Percentiles rank a stretch among this genome's conserved stretches.
Conservation (phyloP, 2,888 invertebrate species). For the Agriopis aurantiaria region DNA sequence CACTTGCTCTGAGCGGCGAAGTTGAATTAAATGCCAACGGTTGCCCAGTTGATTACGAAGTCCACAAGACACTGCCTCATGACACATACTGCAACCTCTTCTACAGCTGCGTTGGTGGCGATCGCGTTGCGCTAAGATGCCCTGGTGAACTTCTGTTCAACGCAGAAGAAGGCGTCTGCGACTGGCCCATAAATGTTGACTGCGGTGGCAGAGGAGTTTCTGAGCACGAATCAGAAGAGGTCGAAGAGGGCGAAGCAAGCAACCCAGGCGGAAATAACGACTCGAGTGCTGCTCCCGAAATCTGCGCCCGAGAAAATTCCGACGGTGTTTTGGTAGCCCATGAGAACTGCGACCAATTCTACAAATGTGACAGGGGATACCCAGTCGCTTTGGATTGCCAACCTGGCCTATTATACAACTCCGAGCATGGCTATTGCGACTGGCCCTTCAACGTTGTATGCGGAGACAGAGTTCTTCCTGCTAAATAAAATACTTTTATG, state of each 20-base stretch:
- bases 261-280: conserved; percentile 30
- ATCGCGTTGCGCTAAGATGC: conserved; percentile 20
- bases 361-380: conserved; percentile 35
- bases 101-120: conserved; percentile 34
- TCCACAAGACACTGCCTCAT: conserved; percentile 26
- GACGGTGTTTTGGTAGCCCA: conserved; percentile 43
- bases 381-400: conserved; percentile 38
- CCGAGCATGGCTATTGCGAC: conserved; percentile 34
- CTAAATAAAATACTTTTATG: not conserved
- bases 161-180: conserved; percentile 27
- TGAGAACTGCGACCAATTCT: conserved; percentile 45
- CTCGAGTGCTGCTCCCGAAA: conserved; percentile 32
- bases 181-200: conserved; percentile 39
- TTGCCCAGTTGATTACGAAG: conserved; percentile 29
- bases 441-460: conserved; percentile 45
- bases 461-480: conserved; percentile 25
- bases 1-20: conserved; percentile 8
- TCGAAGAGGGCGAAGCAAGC: conserved; percentile 2
- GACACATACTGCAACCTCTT: conserved; percentile 38
- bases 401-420: conserved; percentile 38
- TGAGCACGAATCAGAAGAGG: conserved; percentile 17
- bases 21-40: conserved; percentile 26
- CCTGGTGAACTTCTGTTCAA: conserved; percentile 32
- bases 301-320: conserved; percentile 30
- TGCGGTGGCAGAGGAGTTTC: conserved; percentile 30